Evolutionary conservation across 2,113 vertebrate genomes (phyloP).

Genomic region (Condylura cristata): DNA sequence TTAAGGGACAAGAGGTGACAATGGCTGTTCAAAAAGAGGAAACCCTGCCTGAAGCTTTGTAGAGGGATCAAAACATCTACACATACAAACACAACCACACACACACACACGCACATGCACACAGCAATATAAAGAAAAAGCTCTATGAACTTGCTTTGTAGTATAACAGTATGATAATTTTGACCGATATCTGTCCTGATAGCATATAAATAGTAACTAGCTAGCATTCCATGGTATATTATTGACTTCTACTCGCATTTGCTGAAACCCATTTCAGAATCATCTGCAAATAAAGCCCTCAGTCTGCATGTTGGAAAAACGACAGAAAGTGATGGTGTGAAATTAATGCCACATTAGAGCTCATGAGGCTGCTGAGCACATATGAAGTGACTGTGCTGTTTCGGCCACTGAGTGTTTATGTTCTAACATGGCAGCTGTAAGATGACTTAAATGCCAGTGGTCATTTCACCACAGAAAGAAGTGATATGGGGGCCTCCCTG

Average conservation of each 20-base stretch:
- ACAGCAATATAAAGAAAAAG: not conserved
- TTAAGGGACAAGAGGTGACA: not conserved
- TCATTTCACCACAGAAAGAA: not conserved
- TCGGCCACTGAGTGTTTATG: not conserved
- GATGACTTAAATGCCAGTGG: not conserved
- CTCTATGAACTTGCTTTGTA: not conserved
- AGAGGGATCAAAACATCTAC: not conserved
- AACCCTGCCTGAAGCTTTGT: not conserved
- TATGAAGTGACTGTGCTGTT: not conserved
- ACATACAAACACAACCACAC: not conserved
- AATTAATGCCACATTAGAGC: not conserved
- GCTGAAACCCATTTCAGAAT: not conserved
- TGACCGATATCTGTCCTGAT: not conserved
- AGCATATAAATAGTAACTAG: not conserved
- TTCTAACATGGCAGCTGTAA: not conserved
- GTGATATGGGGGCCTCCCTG: not conserved
- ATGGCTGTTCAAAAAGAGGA: not conserved
- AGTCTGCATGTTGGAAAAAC: not conserved
- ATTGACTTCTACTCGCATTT: not conserved
- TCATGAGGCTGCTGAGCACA: not conserved
- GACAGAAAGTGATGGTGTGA: not conserved
- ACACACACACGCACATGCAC: not conserved
- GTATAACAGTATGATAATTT: not conserved
- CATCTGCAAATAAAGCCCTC: not conserved
- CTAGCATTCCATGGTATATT: not conserved